Base-by-base conservation (phyloP, 2,113 vertebrate genomes). In the Lepidothrix coronata region DNA sequence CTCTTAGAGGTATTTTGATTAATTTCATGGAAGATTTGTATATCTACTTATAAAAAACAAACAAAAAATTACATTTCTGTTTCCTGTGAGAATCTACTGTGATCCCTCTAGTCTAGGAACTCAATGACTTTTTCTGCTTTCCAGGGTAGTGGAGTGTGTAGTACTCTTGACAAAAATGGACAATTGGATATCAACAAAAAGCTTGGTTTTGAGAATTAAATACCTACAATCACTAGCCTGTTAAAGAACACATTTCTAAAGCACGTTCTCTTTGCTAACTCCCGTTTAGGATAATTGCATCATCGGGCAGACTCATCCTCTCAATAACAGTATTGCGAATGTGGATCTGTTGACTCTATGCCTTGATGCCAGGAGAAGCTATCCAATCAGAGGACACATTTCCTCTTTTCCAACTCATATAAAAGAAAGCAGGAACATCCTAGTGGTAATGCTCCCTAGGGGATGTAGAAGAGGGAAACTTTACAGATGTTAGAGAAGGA, bases 121-220 rank as follows among this genome's bases (percentile, higher is more conserved):
- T 1, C 61, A 14, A 43, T 46, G 35, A 33, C 44, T 94, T 83
- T 86, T 67, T 13, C 23, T 58, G 11, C 31, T 46, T 88, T 66
- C 61, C 37, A 61, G 35, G 15, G 23, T 4, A 82, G 23, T 4
- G 24, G 24, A 89, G 70, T 13, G 3, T 0, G 0, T 61, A 33
- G 18, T 44, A 39, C 39, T 73, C 28, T 37, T 58, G 41, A 49
- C 5, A 86, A 24, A 31, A 80, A 76, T 4, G 35, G 41, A 48
- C 23, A 80, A 49, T 2, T 22, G 43, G 20, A 25, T 58, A 73
- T n/a, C 17, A 84, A 27, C 4, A 35, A 49, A 92, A 81, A 35
- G 7, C 19, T 57, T 81, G 35, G 5, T 14, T 86, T 76, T 78
- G 25, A 81, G 37, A 79, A 91, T 65, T 54, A 46, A 71, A 80